Evolutionary conservation across 2,888 invertebrate genomes (phyloP).

Genomic region (Punctoribates punctum): DNA sequence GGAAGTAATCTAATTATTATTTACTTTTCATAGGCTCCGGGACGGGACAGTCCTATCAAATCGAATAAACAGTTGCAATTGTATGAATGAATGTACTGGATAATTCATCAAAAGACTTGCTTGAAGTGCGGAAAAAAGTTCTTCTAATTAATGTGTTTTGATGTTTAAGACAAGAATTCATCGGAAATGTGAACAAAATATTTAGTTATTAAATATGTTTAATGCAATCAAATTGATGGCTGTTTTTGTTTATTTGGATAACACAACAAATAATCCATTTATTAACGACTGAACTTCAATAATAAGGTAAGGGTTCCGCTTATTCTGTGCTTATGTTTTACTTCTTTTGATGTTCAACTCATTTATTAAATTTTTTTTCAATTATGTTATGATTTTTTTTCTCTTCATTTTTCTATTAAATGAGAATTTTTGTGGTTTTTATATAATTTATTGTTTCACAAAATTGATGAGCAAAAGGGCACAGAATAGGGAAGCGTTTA

Average conservation of each 20-base stretch:
- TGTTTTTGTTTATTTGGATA: too few species aligned
- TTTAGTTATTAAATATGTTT: too few species aligned
- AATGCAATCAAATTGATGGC: neutral
- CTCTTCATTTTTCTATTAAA: neutral
- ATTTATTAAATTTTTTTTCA: slow-evolving; percentile 3
- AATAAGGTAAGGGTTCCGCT: neutral
- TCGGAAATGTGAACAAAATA: too few species aligned
- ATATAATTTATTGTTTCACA: neutral
- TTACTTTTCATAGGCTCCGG: neutral
- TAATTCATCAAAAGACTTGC: too few species aligned
- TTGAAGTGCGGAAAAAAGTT: too few species aligned
- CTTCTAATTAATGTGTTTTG: too few species aligned
- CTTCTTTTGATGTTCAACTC: neutral
- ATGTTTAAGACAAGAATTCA: too few species aligned
- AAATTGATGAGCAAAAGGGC: neutral
- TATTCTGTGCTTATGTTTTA: neutral
- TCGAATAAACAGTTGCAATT: too few species aligned
- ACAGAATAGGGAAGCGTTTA: slow-evolving; percentile 10
- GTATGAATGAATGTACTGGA: too few species aligned
- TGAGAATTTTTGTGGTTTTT: neutral
- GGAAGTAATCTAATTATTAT: slow-evolving; percentile 10
- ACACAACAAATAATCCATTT: neutral
- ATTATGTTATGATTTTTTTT: neutral
- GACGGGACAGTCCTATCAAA: too few species aligned
- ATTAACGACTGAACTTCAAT: neutral